These are phyloP conservation scores for Oscarella lobularis DNA, from an alignment of 37 sponge, comb jelly and placozoan species.

Conservation along the genomic window DNA sequence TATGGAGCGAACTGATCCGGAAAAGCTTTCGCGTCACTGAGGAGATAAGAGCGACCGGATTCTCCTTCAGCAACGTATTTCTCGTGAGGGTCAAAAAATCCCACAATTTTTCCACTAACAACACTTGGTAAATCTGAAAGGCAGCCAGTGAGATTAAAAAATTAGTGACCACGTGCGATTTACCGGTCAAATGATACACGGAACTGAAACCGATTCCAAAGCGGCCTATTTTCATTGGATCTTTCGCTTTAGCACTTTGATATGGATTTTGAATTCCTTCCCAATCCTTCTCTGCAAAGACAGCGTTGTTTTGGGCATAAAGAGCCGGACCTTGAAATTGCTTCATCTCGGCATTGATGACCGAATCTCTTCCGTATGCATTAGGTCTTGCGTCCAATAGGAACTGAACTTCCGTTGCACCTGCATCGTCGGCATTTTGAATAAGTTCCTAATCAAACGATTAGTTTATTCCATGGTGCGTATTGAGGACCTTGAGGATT, in stretches of 20 bases:
- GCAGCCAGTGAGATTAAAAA: constrained; percentile 39
- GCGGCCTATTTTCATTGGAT: constrained; percentile 54
- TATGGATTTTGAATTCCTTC: constrained; percentile 54
- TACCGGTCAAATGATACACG: constrained; percentile 69
- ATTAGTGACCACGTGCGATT: constrained; percentile 23
- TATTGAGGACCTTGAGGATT: too few species aligned
- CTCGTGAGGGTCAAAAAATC: constrained; percentile 4
- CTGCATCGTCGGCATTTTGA: constrained; percentile 6
- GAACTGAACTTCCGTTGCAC: not conserved
- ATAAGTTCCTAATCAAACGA: constrained; percentile 6
- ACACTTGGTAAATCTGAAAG: not conserved
- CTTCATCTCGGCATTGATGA: not conserved
- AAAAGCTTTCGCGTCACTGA: not conserved
- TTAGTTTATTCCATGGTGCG: too few species aligned
- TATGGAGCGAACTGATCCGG: not conserved
- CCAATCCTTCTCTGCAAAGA: constrained; percentile 45
- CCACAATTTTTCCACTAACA: not conserved
- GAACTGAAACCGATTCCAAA: constrained; percentile 84
- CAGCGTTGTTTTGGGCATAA: constrained; percentile 45
- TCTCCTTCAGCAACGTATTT: constrained; percentile 44
- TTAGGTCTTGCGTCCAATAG: not conserved
- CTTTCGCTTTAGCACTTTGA: constrained; percentile 45
- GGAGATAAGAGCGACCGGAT: constrained; percentile 33
- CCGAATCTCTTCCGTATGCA: not conserved
- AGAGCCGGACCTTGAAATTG: constrained; percentile 34